A percentile compares a stretch with the other conserved stretches of the same genome.
These are phyloP conservation scores for Apamea anceps DNA, from an alignment of 2,888 invertebrate genomes.

Conservation along the genomic window DNA sequence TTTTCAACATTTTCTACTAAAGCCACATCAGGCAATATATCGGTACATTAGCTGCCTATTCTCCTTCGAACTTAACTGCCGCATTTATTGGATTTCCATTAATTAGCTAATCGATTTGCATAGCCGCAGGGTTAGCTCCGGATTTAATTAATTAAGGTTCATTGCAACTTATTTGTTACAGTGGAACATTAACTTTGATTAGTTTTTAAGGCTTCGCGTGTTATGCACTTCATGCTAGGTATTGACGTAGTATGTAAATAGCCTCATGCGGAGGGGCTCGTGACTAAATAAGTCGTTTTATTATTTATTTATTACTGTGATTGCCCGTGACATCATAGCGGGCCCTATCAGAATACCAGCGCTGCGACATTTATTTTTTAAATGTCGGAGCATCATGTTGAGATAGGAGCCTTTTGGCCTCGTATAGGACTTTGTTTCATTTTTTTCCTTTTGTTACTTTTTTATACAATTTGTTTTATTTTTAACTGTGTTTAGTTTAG, in stretches of 20 bases:
- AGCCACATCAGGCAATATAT: constrained; percentile 50
- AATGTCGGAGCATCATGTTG: too few species aligned
- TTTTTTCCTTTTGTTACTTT: too few species aligned
- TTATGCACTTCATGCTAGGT: background rate
- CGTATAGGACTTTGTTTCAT: too few species aligned
- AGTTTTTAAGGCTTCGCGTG: constrained; percentile 4
- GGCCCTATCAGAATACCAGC: too few species aligned
- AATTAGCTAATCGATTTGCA: constrained; percentile 61
- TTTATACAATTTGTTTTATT: too few species aligned
- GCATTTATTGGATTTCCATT: constrained; percentile 62
- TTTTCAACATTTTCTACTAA: background rate
- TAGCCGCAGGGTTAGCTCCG: constrained; percentile 36
- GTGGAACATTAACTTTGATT: background rate
- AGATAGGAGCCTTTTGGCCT: too few species aligned
- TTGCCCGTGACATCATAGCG: too few species aligned
- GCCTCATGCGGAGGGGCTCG: background rate
- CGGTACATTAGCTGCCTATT: constrained; percentile 60
- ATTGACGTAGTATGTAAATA: background rate
- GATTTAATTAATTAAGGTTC: constrained; percentile 40
- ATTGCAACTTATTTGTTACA: constrained; percentile 28
- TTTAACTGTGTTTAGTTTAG: too few species aligned
- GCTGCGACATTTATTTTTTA: too few species aligned
- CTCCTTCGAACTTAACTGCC: constrained; percentile 49
- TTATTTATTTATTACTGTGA: too few species aligned
- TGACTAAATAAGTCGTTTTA: background rate